Evolutionary conservation across 1,140 invertebrate species (phyloP).

Genomic region (Vanessa atalanta): DNA sequence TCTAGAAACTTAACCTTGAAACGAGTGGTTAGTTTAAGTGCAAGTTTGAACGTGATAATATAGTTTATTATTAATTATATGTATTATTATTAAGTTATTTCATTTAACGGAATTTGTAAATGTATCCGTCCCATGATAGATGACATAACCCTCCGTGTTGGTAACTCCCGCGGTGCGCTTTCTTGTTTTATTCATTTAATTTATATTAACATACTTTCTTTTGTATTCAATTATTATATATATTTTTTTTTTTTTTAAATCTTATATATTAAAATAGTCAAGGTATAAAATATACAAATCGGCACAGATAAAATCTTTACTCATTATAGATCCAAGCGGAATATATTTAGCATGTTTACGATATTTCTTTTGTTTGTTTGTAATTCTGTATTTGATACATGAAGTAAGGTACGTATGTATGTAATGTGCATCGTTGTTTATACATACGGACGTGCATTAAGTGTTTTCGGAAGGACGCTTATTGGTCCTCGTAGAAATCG

Average conservation of each 20-base stretch:
- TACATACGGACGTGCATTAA: conserved; percentile 14
- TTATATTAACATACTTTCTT: neutral
- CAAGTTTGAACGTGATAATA: neutral
- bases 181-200: conserved; percentile 17
- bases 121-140: neutral
- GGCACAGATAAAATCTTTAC: no score
- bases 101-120: neutral
- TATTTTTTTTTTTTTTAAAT: no score
- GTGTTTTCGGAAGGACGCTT: conserved; percentile 35
- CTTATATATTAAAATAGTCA: no score
- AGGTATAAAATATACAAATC: no score
- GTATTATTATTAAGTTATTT: neutral
- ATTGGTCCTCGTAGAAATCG: conserved; percentile 37
- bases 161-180: conserved; percentile 24
- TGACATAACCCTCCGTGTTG: conserved; percentile 1
- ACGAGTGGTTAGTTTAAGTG: neutral
- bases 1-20: conserved; percentile 9
- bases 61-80: neutral
- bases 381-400: neutral
- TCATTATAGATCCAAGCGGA: no score
- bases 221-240: neutral
- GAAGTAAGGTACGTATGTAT: neutral
- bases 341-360: no score
- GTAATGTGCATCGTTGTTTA: neutral
- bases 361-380: neutral